A percentile compares a stretch with the other conserved stretches of the same genome.
phyloP scores from a whole-genome alignment of 2,113 vertebrate genomes.

The Forbesichthys papilliferus region DNA sequence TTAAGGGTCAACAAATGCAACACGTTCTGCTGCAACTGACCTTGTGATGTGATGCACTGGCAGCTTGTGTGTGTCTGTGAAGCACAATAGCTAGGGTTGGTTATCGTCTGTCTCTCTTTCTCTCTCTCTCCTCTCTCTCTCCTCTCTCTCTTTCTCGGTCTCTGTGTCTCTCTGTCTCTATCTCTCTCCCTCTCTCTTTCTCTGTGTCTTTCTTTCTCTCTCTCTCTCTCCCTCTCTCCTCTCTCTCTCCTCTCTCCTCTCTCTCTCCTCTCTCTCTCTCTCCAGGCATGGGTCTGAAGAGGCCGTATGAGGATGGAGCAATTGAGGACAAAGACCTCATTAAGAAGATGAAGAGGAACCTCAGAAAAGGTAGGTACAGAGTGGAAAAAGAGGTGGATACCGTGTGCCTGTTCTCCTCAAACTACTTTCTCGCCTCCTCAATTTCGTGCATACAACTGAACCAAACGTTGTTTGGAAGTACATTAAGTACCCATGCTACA shows the following conservation, averaged over 20 bases:
- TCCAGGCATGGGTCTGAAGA: constrained; percentile 85
- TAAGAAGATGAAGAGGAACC: constrained; percentile 98
- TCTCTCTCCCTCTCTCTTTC: neutral
- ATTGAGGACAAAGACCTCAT: constrained; percentile 97
- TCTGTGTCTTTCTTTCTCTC: neutral
- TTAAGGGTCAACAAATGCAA: too few relatives aligned
- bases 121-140: too few relatives aligned
- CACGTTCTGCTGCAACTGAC: too few relatives aligned
- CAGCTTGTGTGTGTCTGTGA: neutral
- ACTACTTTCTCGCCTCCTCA: constrained; percentile 2
- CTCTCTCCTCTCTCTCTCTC: constrained; percentile 11
- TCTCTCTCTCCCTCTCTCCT: too few relatives aligned
- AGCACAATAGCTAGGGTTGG: constrained; percentile 4
- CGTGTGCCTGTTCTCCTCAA: neutral
- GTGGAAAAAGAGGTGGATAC: neutral
- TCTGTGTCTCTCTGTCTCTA: too few relatives aligned
- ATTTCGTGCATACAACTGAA: neutral
- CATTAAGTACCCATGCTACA: too few relatives aligned
- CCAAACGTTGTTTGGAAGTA: too few relatives aligned
- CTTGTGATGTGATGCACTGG: too few relatives aligned
- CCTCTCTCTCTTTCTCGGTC: neutral
- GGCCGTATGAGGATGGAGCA: constrained; percentile 91
- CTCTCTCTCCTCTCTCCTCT: neutral
- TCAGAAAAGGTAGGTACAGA: constrained; percentile 87
- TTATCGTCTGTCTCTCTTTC: constrained; percentile 5